Conservation (phyloP, 2,888 invertebrate species). For the Ophonus ardosiacus region DNA sequence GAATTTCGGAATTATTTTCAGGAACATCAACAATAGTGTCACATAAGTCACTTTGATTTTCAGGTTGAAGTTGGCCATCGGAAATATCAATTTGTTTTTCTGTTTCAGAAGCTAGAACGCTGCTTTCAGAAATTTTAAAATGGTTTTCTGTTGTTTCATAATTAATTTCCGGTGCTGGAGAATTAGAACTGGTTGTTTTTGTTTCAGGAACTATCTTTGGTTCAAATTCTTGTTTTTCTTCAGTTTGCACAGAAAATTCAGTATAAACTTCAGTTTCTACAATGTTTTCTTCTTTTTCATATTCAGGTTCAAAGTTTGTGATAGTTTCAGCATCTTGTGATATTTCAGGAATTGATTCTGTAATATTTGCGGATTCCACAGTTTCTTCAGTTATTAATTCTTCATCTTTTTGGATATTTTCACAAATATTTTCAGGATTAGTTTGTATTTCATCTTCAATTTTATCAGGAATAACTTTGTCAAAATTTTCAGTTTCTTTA, state of each 20-base stretch:
- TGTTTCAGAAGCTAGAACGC: background rate
- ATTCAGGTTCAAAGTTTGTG: background rate
- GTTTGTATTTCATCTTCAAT: background rate
- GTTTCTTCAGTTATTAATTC: background rate
- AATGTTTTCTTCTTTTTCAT: background rate
- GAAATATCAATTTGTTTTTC: background rate
- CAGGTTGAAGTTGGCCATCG: background rate
- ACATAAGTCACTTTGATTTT: background rate
- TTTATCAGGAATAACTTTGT: background rate
- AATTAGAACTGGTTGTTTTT: too few relatives aligned
- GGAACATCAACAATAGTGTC: background rate
- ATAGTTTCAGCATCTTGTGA: background rate
- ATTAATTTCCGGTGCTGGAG: background rate
- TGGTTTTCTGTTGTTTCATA: background rate
- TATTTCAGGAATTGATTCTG: background rate
- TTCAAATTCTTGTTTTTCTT: slow-evolving; percentile 7
- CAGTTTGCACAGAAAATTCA: background rate
- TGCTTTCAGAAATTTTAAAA: background rate
- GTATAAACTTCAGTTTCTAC: slow-evolving; percentile 13
- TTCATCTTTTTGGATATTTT: background rate
- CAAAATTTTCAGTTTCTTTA: background rate
- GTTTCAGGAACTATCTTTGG: background rate
- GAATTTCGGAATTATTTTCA: slow-evolving; percentile 4
- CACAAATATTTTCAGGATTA: background rate
- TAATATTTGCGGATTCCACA: background rate